phyloP scores from a whole-genome alignment of 2,113 vertebrate genomes.

The Xyrauchen texanus region DNA sequence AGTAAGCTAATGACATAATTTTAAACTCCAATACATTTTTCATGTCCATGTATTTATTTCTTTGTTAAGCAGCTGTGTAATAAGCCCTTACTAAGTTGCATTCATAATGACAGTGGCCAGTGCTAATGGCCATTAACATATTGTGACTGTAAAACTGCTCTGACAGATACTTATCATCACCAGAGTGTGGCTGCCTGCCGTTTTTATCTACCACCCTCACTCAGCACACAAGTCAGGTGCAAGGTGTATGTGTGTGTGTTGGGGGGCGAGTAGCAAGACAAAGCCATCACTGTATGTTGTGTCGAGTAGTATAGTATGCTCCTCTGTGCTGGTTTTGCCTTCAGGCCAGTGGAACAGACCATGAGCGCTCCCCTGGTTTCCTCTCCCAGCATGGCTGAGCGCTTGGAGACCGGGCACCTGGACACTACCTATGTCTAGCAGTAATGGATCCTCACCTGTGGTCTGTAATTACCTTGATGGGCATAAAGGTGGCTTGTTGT shows the following conservation, averaged over 20 bases:
- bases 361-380: slow-evolving; percentile 68
- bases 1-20: no score
- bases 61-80: no score
- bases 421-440: slow-evolving; percentile 65
- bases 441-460: slow-evolving; percentile 83
- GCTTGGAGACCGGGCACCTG: slow-evolving; percentile 67
- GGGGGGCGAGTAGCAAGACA: slow-evolving; percentile 35
- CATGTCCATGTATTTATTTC: no score
- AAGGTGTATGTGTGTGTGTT: slow-evolving; percentile 9
- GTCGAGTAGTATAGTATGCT: slow-evolving; percentile 42
- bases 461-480: slow-evolving; percentile 82
- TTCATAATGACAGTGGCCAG: no score
- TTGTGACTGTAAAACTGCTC: slow-evolving; percentile 20
- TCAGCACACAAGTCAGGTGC: slow-evolving; percentile 38
- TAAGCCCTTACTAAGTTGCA: no score
- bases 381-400: slow-evolving; percentile 65
- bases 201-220: slow-evolving; percentile 27
- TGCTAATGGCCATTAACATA: slow-evolving; percentile 32
- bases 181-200: slow-evolving; percentile 14
- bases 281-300: slow-evolving; percentile 40
- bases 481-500: slow-evolving; percentile 82
- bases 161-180: slow-evolving; percentile 39
- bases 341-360: slow-evolving; percentile 74
- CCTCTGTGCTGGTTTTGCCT: slow-evolving; percentile 71
- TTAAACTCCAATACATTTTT: no score